Base-by-base conservation (phyloP, 2,888 invertebrate species). In the Ochlodes sylvanus region DNA sequence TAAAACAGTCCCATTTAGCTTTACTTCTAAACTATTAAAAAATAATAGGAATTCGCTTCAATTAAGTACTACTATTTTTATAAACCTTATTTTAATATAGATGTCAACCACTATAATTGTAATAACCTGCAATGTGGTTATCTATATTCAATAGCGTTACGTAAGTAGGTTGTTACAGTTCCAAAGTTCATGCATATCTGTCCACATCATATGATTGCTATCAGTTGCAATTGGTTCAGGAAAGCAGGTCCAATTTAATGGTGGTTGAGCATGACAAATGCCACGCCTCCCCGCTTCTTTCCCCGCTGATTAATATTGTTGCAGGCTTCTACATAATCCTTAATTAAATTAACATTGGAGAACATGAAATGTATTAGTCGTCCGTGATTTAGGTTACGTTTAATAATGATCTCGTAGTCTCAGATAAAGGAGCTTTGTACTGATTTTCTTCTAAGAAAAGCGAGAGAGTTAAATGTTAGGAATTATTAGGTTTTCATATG, bases 191-290 rank as follows among this genome's bases (percentile, higher is more conserved):
- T 65, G 57, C 58, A 65, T 50, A 58, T 65, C 52, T 50, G 27
- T 66, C 32, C 42, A 66, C 60, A 54, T 60, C 54, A 60, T 54
- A 66, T 32, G 60, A 66, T 66, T 42, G 66, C 60, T 66, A 66
- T 87, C 86, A 84, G 87, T 83, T 84, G 82, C 82, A 86, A 87
- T 83, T 87, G 88, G 89, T 87, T 87, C 84, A 83, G 87, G 85
- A 86, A 80, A 85, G 86, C 82, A 86, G 85, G 88, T 89, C 86
- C 92, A 93, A 92, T 92, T 92, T 93, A 90, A 92, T 90, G 92
- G 91, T 91, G 89, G 90, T 81, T 93, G 90, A 87, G 82, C 91
- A 82, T 77, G 77, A 78, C 75, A 78, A 88, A 83, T 87, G 90
- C 87, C 84, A 85, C 79, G 82, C 76, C 79, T 79, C 78, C n/a